Evolutionary conservation across 2,797 vertebrate genomes (phyloP).

Genomic region (Siniperca obscura): DNA sequence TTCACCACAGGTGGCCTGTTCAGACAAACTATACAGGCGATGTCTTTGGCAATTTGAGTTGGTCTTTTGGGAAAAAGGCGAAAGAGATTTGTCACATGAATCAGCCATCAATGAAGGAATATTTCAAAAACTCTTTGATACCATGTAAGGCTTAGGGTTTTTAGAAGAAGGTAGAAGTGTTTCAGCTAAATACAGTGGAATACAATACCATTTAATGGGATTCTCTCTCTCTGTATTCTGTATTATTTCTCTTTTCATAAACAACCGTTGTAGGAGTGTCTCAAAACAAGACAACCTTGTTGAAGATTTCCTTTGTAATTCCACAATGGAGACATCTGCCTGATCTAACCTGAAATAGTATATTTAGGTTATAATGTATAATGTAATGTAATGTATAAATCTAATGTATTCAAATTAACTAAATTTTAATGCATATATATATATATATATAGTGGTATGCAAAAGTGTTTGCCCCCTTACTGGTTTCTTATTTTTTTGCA

Average conservation of each 20-base stretch:
- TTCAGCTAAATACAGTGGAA: background rate
- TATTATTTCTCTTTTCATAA: background rate
- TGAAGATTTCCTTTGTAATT: too few relatives aligned
- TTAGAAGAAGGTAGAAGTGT: background rate
- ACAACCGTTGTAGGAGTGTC: background rate
- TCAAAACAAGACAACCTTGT: background rate
- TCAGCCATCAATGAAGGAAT: background rate
- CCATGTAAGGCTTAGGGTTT: background rate
- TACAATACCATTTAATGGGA: background rate
- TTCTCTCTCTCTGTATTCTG: background rate
- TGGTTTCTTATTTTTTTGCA: too few relatives aligned
- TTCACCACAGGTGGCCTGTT: background rate
- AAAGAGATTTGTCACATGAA: background rate
- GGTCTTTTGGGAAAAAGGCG: background rate
- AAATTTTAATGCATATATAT: too few relatives aligned
- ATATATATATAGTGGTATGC: too few relatives aligned
- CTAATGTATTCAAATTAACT: too few relatives aligned
- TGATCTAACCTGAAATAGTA: too few relatives aligned
- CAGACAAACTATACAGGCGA: slow-evolving; percentile 11
- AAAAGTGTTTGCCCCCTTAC: too few relatives aligned
- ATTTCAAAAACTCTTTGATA: background rate
- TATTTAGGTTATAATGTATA: too few relatives aligned
- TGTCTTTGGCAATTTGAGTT: background rate
- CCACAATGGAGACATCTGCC: too few relatives aligned
- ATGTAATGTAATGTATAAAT: too few relatives aligned